Base-by-base conservation (phyloP, 2,797 vertebrate genomes). In the Capromys pilorides region DNA sequence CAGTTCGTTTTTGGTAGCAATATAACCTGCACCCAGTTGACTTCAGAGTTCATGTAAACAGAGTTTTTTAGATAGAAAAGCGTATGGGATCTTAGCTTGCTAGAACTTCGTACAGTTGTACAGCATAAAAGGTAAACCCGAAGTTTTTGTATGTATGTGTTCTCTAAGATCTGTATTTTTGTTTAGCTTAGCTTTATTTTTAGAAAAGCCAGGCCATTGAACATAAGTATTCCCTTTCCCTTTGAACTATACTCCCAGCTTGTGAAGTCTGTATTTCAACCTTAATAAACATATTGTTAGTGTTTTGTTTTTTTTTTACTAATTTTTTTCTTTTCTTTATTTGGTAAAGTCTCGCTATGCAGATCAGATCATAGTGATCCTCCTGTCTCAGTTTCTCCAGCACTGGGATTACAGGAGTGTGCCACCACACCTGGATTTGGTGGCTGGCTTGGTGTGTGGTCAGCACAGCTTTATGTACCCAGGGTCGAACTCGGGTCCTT, bases 111-210 rank as follows among this genome's bases (percentile, higher is more conserved):
- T 83, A 28, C 45, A 49, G n/a, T 11, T 94, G 0, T 86, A 26
- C 81, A 80, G 67, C 39, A 24, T 85, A 92, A 75, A 88, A 86
- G 31, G 8, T 90, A 67, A 21, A 45, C 24, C 90, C 94, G 39
- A 67, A 36, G 13, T 26, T 85, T 94, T 86, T 75, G 61, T 79
- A 77, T 14, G 59, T 78, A 24, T 39, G 16, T 91, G 22, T 88
- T 92, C 57, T 94, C 66, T 91, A 62, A 90, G 86, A 85, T 54
- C 11, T 82, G 14, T 41, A 61, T 51, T 78, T 86, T 79, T 78
- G 11, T 64, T 78, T 54, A 33, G 39, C 62, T 78, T 54, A 33
- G 59, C 62, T 64, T 36, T 28, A 18, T 31, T 54, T 62, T 18
- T 73, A 21, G 16, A 45, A n/a, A 31, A 59, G 5, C n/a, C 28